Evolutionary conservation across 2,797 vertebrate genomes (phyloP), one percentile per base, ranked within the genome.

Genomic region (Parambassis ranga): DNA sequence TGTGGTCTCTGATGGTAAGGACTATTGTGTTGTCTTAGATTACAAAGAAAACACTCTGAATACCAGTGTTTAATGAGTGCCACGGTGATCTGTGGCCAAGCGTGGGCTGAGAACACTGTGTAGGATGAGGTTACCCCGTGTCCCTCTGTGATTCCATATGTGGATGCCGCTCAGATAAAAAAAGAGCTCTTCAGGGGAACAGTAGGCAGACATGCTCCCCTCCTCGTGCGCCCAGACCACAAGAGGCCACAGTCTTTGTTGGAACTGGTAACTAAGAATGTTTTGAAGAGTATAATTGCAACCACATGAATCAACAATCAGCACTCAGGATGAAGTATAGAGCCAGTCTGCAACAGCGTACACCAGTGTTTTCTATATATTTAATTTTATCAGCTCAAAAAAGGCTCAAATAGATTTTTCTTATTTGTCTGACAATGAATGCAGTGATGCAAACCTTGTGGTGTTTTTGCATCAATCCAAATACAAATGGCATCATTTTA

Each of bases 251-350:
- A 3, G 61, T 81, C 79, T 77, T 77, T 82, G 79, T 84, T 85
- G 81, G 70, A 82, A 76, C 79, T 70, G 48, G 78, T 81, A 64
- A 69, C 77, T 47, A 77, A 75, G 61, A 88, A 84, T 82, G 74
- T 70, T 87, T 85, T 82, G 62, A 87, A 70, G 79, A 69, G 77
- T 32, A 74, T 88, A 84, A 89, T 85, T 86, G 79, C 84, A 83
- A 85, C 85, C 90, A 86, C 85, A 87, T 89, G 85, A 88, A 87
- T 83, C 63, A 83, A 72, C 80, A 85, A 58, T 77, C 48, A 61
- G 75, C 71, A 64, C 56, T 77, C 33, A 10, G 63, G 59, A 69
- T 83, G 63, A 81, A 83, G n/a, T n/a, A 77, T 30, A 51, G 62
- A 41, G 20, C 55, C 15, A 65, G 11, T 65, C 37, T 55, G 64